Evolutionary conservation across 2,888 invertebrate genomes (phyloP).

Genomic region (Ectemnius cavifrons): DNA sequence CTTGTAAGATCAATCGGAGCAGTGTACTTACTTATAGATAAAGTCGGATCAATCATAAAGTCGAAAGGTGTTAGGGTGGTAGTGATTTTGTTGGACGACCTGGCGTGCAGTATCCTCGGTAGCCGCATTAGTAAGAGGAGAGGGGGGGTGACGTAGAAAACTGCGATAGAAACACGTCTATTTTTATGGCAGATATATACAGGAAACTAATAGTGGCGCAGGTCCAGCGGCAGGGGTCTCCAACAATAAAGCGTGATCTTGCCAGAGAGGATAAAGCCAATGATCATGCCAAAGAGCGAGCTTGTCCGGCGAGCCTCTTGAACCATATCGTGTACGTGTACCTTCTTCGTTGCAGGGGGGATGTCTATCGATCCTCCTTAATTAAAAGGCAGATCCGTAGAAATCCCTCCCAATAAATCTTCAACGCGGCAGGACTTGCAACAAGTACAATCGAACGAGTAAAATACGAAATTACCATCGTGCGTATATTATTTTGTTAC

Average conservation of each 20-base stretch:
- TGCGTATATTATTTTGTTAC: constrained; percentile 62
- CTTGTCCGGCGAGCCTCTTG: constrained; percentile 52
- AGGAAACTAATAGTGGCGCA: constrained; percentile 55
- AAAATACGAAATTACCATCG: constrained; percentile 55
- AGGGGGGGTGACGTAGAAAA: constrained; percentile 56
- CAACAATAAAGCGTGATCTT: constrained; percentile 63
- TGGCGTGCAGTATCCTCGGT: constrained; percentile 42
- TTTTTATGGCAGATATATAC: constrained; percentile 71
- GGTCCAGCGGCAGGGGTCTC: constrained; percentile 60
- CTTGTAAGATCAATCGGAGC: too few relatives aligned
- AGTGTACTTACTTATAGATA: too few relatives aligned
- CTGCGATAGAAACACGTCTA: constrained; percentile 69
- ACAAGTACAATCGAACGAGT: constrained; percentile 61
- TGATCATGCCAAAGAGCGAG: constrained; percentile 62
- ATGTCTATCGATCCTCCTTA: constrained; percentile 11
- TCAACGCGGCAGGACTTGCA: constrained; percentile 44
- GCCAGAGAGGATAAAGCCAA: constrained; percentile 25
- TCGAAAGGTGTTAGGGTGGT: not conserved
- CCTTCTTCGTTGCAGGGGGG: constrained; percentile 47
- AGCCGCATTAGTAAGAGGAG: constrained; percentile 16
- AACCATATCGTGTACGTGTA: constrained; percentile 67
- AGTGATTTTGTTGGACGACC: constrained; percentile 16
- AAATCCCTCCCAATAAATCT: not conserved
- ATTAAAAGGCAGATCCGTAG: not conserved
- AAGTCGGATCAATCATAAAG: too few relatives aligned